Evolutionary conservation across 2,888 invertebrate species (phyloP).

Genomic region (Camponotus fellah): DNA sequence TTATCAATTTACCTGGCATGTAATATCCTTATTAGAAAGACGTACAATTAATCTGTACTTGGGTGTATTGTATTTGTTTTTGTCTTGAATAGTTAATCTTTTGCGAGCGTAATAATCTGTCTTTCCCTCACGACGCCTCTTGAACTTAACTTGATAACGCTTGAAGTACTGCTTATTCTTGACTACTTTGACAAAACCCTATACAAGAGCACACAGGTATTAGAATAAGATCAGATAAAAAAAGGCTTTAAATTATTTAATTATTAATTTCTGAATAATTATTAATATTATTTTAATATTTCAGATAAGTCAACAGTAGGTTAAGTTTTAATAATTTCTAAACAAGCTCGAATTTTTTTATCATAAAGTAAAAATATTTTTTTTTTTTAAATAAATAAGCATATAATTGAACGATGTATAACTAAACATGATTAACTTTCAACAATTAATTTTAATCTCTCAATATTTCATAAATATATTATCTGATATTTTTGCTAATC

Average conservation of each 20-base stretch:
- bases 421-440: background rate
- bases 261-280: too few relatives aligned
- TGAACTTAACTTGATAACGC: conserved; percentile 98
- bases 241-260: background rate
- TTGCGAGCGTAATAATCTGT: conserved; percentile 99
- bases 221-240: background rate
- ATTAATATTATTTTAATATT: too few relatives aligned
- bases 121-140: conserved; percentile 99
- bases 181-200: conserved; percentile 99
- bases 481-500: conserved; percentile 43
- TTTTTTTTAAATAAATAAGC: conserved; percentile 3
- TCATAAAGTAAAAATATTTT: conserved; percentile 15
- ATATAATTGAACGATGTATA: background rate
- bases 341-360: conserved; percentile 39
- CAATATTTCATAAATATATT: background rate
- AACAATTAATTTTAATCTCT: background rate
- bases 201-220: background rate
- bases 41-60: conserved; percentile 99
- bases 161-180: conserved; percentile 99
- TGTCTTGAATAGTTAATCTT: conserved; percentile 98
- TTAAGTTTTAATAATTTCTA: conserved; percentile 40
- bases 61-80: conserved; percentile 99
- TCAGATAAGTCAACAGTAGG: too few relatives aligned
- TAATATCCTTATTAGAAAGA: conserved; percentile 99
- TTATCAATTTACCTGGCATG: conserved; percentile 91